phyloP scores from a whole-genome alignment of 23 tunicate species.

The Corella eumyota region DNA sequence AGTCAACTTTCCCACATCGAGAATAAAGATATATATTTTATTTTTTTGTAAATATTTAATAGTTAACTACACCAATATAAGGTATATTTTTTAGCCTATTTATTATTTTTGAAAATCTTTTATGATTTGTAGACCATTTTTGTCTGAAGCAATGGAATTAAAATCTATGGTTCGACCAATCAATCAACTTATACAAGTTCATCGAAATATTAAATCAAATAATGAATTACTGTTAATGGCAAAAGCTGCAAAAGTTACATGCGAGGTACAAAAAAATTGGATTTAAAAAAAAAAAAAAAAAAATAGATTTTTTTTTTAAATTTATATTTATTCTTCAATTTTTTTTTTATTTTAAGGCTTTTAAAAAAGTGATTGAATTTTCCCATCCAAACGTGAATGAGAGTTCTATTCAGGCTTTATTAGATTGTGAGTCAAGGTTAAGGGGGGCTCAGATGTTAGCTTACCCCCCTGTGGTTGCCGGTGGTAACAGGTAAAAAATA shows the following conservation, averaged over 20 bases:
- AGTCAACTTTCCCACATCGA: too few species aligned
- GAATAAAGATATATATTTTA: too few species aligned
- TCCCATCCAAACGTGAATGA: slow-evolving; percentile 58
- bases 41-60: too few species aligned
- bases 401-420: slow-evolving; percentile 34
- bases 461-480: slow-evolving; percentile 91
- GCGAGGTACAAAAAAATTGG: slow-evolving; percentile 23
- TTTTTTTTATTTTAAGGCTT: slow-evolving; percentile 26
- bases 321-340: not conserved
- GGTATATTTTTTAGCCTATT: too few species aligned
- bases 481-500: slow-evolving; percentile 46
- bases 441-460: slow-evolving; percentile 86
- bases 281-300: not conserved
- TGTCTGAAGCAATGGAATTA: slow-evolving; percentile 32
- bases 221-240: slow-evolving; percentile 44
- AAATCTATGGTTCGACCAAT: slow-evolving; percentile 13
- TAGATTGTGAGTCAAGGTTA: slow-evolving; percentile 52
- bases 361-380: slow-evolving; percentile 19
- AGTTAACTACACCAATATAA: too few species aligned
- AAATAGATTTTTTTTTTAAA: not conserved
- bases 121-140: slow-evolving; percentile 40
- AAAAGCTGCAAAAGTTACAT: slow-evolving; percentile 52
- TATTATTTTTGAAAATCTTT: too few species aligned
- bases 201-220: slow-evolving; percentile 49
- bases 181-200: slow-evolving; percentile 34